Evolutionary conservation across 2,113 vertebrate species (phyloP).

Genomic region (Argyrosomus japonicus): DNA sequence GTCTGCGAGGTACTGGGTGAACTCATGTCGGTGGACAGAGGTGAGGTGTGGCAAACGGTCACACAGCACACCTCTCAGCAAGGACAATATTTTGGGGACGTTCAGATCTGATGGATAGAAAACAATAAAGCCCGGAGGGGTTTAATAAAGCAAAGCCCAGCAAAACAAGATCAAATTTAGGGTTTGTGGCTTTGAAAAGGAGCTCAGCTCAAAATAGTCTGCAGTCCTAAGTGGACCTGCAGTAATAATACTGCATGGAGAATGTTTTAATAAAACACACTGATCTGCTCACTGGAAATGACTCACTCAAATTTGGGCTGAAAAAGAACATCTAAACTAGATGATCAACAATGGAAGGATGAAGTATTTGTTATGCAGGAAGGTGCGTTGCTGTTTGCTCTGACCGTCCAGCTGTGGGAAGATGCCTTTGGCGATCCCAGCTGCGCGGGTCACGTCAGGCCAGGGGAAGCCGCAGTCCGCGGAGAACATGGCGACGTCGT

Average conservation of each 20-base stretch:
- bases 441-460: slow-evolving; percentile 61
- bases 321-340: neutral
- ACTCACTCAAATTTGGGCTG: slow-evolving; percentile 1
- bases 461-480: slow-evolving; percentile 63
- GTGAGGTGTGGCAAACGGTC: slow-evolving; percentile 57
- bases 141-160: neutral
- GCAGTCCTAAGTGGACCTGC: neutral
- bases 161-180: neutral
- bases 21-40: slow-evolving; percentile 39
- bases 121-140: neutral
- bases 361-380: neutral
- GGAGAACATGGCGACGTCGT: slow-evolving; percentile 62
- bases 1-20: slow-evolving; percentile 61
- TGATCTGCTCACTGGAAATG: neutral
- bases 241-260: neutral
- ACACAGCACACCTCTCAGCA: slow-evolving; percentile 50
- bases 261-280: slow-evolving; percentile 14
- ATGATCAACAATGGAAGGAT: neutral
- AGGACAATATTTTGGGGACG: slow-evolving; percentile 12
- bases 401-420: slow-evolving; percentile 73
- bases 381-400: neutral
- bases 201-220: neutral
- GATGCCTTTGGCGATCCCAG: slow-evolving; percentile 63
- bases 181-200: neutral
- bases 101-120: slow-evolving; percentile 56